phyloP scores from a whole-genome alignment of 2,888 invertebrate species.

The Ichneumoninae sp. region DNA sequence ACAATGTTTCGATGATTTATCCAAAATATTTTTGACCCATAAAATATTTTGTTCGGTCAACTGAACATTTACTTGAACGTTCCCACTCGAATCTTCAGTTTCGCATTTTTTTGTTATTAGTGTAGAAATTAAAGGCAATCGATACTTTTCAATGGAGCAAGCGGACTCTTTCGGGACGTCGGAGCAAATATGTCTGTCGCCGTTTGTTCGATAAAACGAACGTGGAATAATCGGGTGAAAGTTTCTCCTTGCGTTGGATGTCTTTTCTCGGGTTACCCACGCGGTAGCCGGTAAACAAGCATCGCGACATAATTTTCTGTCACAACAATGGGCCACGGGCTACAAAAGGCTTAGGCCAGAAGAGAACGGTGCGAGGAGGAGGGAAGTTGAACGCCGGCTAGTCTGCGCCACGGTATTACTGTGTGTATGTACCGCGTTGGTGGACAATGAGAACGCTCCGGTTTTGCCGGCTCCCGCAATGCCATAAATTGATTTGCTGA shows the following conservation, averaged over 20 bases:
- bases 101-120: too few species aligned
- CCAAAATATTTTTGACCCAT: too few species aligned
- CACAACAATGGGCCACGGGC: slow-evolving; percentile 81
- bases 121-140: slow-evolving; percentile 11
- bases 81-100: too few species aligned
- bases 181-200: neutral
- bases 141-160: slow-evolving; percentile 15
- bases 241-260: slow-evolving; percentile 25
- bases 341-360: slow-evolving; percentile 81
- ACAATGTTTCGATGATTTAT: too few species aligned
- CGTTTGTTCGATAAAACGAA: slow-evolving; percentile 6
- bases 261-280: slow-evolving; percentile 46
- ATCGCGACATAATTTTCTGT: slow-evolving; percentile 81
- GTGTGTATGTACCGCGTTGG: slow-evolving; percentile 51
- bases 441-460: slow-evolving; percentile 82
- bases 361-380: slow-evolving; percentile 71
- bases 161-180: neutral
- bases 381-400: slow-evolving; percentile 15
- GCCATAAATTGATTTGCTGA: slow-evolving; percentile 84
- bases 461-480: slow-evolving; percentile 62
- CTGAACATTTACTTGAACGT: too few species aligned
- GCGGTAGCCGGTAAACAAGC: slow-evolving; percentile 73
- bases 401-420: neutral
- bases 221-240: slow-evolving; percentile 11
- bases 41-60: too few species aligned